Base-by-base conservation (phyloP, 2,888 invertebrate species). In the Melinaea marsaeus region DNA sequence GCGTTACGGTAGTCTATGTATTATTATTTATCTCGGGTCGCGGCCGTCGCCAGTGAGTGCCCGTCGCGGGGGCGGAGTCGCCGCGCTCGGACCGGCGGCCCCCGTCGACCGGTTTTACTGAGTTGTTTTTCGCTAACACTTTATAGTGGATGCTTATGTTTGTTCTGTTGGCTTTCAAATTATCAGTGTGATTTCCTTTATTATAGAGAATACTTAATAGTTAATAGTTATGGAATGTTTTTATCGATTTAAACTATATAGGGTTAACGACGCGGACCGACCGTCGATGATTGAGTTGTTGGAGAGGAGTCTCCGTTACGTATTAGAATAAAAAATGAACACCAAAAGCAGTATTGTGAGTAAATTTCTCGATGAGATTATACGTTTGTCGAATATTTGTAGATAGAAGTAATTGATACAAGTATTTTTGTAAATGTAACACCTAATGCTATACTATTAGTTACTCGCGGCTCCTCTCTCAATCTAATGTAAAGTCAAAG, bases 161-260 rank as follows among this genome's bases (percentile, higher is more conserved):
- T 85, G 84, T 88, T 88, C 86, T 84, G 86, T 88, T 88, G 84
- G 86, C 88, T 89, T 88, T 85, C 84, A 73, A 88, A 88, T 85
- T 87, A 87, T 88, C 85, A 77, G 90, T 88, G 90, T 89, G 89
- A 82, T 86, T 88, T 86, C 78, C 77, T 86, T 87, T 84, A 78
- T 79, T 72, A 79, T 85, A 86, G 84, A 79, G 78, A 80, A 70
- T 72, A 73, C 65, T 75, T 79, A 75, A 84, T 85, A 87, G 82
- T 75, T 79, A 75, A 84, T 85, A 87, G 82, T 79, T 81, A 85
- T 84, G 87, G 85, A 88, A 85, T 87, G 86, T 88, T 89, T 84
- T 81, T 78, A 83, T 80, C 79, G 76, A 83, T 80, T 79, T 75
- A 76, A 80, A 75, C 75, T 75, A 75, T 73, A 74, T 76, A 76